Percentiles rank a stretch among this genome's conserved stretches.
These are phyloP conservation scores for Lutjanus erythropterus DNA, from an alignment of 2,113 vertebrate species.

Conservation along the genomic window DNA sequence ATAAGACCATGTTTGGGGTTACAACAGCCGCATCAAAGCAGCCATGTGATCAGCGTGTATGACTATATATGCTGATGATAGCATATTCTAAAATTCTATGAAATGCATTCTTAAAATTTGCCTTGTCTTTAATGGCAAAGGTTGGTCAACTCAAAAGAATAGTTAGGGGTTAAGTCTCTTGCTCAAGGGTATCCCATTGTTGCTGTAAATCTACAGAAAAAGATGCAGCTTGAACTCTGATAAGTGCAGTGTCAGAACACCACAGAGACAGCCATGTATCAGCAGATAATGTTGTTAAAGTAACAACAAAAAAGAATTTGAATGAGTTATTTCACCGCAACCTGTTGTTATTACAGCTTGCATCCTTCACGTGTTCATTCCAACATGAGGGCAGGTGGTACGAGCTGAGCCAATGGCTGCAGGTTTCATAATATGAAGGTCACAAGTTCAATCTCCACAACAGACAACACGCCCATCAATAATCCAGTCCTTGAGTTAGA, in stretches of 20 bases:
- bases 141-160: neutral
- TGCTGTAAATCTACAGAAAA: neutral
- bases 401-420: neutral
- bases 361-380: neutral
- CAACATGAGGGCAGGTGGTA: neutral
- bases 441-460: conserved; percentile 38
- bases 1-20: too few relatives aligned
- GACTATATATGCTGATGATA: neutral
- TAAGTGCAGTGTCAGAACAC: neutral
- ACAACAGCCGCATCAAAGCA: too few relatives aligned
- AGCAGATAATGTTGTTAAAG: neutral
- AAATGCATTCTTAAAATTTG: neutral
- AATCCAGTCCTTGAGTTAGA: conserved; percentile 45
- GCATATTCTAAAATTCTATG: neutral
- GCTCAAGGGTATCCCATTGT: neutral
- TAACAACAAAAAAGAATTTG: too few relatives aligned
- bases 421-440: conserved; percentile 30
- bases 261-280: neutral
- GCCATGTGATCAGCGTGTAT: too few relatives aligned
- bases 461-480: conserved; percentile 32
- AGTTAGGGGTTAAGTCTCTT: neutral
- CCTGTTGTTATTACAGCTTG: neutral
- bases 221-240: neutral
- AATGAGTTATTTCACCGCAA: neutral
- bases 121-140: neutral